Evolutionary conservation across 2,797 vertebrate genomes (phyloP).

Genomic region (Hoplostethus mediterraneus): DNA sequence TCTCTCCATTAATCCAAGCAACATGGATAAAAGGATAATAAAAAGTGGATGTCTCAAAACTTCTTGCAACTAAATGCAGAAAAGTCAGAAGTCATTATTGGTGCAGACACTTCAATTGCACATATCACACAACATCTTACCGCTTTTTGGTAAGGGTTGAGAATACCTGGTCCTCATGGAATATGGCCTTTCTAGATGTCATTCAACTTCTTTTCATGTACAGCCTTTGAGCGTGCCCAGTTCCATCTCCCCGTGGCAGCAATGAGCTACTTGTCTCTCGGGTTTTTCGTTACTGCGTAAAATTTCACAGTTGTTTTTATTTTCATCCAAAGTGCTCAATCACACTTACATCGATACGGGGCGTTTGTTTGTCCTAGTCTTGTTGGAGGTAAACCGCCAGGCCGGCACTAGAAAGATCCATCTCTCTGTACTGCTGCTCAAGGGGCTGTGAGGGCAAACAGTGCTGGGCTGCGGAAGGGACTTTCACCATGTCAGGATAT

Average conservation of each 20-base stretch:
- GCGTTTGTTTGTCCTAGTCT: constrained; percentile 51
- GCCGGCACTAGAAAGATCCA: constrained; percentile 57
- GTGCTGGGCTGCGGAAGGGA: constrained; percentile 52
- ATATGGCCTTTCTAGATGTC: neutral
- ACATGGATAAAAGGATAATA: too few species aligned
- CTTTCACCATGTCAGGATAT: constrained; percentile 82
- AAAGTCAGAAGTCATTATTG: too few species aligned
- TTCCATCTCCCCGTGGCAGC: neutral
- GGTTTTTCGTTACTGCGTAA: constrained; percentile 62
- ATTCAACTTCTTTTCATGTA: neutral
- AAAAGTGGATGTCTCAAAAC: too few species aligned
- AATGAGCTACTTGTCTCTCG: constrained; percentile 34
- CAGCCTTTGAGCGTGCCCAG: neutral
- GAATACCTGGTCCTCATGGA: neutral
- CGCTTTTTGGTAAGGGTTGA: neutral
- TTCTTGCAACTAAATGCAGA: too few species aligned
- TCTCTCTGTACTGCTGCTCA: constrained; percentile 34
- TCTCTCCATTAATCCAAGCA: too few species aligned
- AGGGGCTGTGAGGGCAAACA: constrained; percentile 64
- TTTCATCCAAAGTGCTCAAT: constrained; percentile 63
- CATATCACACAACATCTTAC: too few species aligned
- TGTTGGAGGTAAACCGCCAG: constrained; percentile 66
- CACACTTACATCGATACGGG: constrained; percentile 45
- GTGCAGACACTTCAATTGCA: too few species aligned
- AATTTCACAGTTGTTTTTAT: constrained; percentile 73